Conservation (phyloP, 2,113 vertebrate species). For the Lophius piscatorius region DNA sequence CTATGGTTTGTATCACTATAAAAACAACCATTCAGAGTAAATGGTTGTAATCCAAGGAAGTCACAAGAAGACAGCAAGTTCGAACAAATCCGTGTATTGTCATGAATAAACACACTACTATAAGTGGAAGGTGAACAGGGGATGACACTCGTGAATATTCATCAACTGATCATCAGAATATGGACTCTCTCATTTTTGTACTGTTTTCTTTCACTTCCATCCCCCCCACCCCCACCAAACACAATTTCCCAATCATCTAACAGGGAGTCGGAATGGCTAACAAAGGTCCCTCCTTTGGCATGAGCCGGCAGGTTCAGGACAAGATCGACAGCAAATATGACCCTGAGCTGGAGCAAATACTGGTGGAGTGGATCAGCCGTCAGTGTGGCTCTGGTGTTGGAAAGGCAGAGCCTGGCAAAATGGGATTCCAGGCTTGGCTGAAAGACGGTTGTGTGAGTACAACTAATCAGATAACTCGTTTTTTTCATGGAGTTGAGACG, state of each 20-base stretch:
- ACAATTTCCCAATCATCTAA: background rate
- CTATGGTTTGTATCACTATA: background rate
- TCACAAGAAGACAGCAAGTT: background rate
- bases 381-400: slow-evolving; percentile 87
- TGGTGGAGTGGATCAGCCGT: slow-evolving; percentile 91
- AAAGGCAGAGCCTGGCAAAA: slow-evolving; percentile 86
- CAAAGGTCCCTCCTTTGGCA: slow-evolving; percentile 93
- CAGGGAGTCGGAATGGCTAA: slow-evolving; percentile 89
- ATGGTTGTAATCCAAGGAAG: background rate
- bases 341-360: slow-evolving; percentile 88
- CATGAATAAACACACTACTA: background rate
- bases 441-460: slow-evolving; percentile 94
- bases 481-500: background rate
- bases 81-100: background rate
- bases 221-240: no score
- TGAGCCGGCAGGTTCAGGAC: slow-evolving; percentile 94
- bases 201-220: background rate
- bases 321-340: slow-evolving; percentile 99
- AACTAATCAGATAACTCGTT: background rate
- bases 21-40: background rate
- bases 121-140: background rate
- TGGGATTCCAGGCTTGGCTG: slow-evolving; percentile 96
- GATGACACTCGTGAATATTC: background rate
- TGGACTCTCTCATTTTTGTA: background rate
- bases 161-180: no score